These are phyloP conservation scores for Myxocyprinus asiaticus DNA, from an alignment of 2,113 vertebrate species.

Conservation along the genomic window DNA sequence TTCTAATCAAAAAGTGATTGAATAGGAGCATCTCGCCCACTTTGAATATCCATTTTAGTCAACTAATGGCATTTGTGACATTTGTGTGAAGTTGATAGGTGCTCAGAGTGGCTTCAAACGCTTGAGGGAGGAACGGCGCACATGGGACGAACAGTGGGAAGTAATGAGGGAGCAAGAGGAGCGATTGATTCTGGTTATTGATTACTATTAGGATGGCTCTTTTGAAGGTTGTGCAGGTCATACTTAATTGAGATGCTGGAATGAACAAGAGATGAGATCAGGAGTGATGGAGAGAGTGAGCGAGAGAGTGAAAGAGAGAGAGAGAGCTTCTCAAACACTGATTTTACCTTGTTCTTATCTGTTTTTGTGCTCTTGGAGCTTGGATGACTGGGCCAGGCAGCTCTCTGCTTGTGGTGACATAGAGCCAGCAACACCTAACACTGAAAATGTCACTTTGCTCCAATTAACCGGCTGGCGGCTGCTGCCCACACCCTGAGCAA, in stretches of 20 bases:
- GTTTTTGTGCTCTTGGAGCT: neutral
- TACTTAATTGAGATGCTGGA: slow-evolving; percentile 62
- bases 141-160: neutral
- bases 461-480: slow-evolving; percentile 69
- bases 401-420: slow-evolving; percentile 46
- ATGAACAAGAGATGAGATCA: slow-evolving; percentile 35
- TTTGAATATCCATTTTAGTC: slow-evolving; percentile 63
- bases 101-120: slow-evolving; percentile 49
- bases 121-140: slow-evolving; percentile 8
- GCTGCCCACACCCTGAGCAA: slow-evolving; percentile 44
- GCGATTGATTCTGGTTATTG: slow-evolving; percentile 64
- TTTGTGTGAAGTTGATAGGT: slow-evolving; percentile 63
- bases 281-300: slow-evolving; percentile 33
- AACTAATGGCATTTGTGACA: slow-evolving; percentile 65
- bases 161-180: slow-evolving; percentile 36
- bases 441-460: slow-evolving; percentile 70
- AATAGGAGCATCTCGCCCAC: slow-evolving; percentile 54
- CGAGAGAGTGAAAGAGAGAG: neutral
- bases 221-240: slow-evolving; percentile 57
- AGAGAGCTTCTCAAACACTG: neutral
- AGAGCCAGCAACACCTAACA: slow-evolving; percentile 63
- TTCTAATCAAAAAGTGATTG: slow-evolving; percentile 61
- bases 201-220: slow-evolving; percentile 60
- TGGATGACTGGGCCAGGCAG: neutral
- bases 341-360: neutral